Evolutionary conservation across 2,797 vertebrate species (phyloP).

Genomic region (Diglossa cyanea): DNA sequence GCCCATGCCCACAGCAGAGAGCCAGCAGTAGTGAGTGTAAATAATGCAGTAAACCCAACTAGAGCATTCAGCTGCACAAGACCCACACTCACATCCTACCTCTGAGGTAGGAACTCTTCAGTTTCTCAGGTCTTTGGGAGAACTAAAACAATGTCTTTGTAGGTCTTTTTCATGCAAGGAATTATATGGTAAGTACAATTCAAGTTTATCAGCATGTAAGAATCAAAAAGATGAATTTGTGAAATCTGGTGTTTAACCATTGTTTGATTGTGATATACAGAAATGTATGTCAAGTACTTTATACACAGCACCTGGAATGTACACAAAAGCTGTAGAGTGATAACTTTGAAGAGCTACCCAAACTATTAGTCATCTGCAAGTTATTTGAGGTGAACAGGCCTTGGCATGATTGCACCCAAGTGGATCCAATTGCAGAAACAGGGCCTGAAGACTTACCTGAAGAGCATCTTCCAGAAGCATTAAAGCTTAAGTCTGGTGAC

Average conservation of each 20-base stretch:
- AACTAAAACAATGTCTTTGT: not conserved
- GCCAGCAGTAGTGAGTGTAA: accelerated
- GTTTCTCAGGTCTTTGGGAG: not conserved
- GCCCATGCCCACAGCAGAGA: not conserved
- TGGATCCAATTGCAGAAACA: not conserved
- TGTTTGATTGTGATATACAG: not conserved
- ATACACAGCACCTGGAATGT: not conserved
- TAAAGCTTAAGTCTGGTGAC: not conserved
- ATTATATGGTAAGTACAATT: not conserved
- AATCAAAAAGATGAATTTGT: not conserved
- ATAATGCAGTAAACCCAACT: not conserved
- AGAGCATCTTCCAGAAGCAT: not conserved
- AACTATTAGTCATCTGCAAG: not conserved
- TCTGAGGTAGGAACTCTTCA: not conserved
- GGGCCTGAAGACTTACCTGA: not conserved
- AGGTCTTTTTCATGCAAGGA: not conserved
- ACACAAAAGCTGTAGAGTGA: not conserved
- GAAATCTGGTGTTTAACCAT: not conserved
- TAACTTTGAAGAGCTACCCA: not conserved
- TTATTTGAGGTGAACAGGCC: not conserved
- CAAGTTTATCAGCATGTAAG: not conserved
- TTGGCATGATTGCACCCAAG: not conserved
- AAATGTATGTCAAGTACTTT: not conserved
- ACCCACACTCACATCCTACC: not conserved
- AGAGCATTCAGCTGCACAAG: not conserved